Percentiles rank a stretch among this genome's conserved stretches.
Conservation (phyloP, 2,113 vertebrate genomes). For the Hemiscyllium ocellatum region DNA sequence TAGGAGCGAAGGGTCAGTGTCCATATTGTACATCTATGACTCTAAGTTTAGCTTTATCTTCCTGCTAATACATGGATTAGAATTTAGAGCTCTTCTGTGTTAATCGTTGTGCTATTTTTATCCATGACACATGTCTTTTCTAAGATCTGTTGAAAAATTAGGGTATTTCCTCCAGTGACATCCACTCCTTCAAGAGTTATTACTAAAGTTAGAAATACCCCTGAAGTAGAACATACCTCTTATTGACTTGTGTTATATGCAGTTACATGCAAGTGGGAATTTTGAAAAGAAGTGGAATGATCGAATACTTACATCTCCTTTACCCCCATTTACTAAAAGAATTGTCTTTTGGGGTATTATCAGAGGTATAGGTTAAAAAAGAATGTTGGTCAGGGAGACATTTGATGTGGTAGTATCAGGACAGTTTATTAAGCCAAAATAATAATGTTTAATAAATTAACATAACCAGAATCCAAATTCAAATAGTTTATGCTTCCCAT, state of each 20-base stretch:
- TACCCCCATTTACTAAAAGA: background rate
- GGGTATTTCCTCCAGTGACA: background rate
- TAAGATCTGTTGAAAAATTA: background rate
- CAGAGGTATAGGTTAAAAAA: no score
- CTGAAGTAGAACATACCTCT: background rate
- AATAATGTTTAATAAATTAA: no score
- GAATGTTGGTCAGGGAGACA: no score
- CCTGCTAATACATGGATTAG: background rate
- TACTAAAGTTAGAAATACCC: background rate
- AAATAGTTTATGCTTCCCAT: no score
- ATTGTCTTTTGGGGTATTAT: background rate
- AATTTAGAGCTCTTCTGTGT: background rate
- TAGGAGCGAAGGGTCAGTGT: no score
- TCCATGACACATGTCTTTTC: background rate
- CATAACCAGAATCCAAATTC: no score
- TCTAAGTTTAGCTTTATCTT: background rate
- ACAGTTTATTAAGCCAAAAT: no score
- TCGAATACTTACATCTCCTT: background rate
- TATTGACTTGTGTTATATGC: background rate
- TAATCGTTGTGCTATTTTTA: background rate
- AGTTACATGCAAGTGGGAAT: background rate
- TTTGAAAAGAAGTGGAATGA: background rate
- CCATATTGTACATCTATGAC: no score
- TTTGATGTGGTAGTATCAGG: no score
- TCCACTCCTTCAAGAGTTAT: background rate